phyloP scores from a whole-genome alignment of 2,797 vertebrate species.

The Hoplostethus mediterraneus region DNA sequence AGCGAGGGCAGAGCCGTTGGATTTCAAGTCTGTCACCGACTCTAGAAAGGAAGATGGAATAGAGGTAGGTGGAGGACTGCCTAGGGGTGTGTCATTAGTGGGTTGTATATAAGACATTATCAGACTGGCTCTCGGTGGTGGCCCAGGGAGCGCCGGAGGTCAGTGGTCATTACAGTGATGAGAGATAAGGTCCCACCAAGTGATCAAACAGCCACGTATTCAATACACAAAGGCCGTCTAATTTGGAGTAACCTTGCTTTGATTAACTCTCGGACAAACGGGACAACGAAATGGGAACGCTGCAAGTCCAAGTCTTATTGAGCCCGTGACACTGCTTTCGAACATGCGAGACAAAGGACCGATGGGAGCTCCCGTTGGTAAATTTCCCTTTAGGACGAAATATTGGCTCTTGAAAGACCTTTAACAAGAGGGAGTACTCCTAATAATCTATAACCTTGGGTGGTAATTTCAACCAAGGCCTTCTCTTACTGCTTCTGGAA shows the following conservation, averaged over 20 bases:
- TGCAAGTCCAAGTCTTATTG: neutral
- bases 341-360: neutral
- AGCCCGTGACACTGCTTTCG: neutral
- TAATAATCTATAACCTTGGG: neutral
- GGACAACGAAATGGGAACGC: neutral
- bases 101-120: conserved; percentile 1
- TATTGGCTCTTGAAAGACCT: neutral
- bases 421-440: neutral
- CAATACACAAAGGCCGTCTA: conserved; percentile 3
- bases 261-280: conserved; percentile 8
- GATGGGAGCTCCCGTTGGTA: neutral
- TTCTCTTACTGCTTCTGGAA: neutral
- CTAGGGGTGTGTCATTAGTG: conserved; percentile 38
- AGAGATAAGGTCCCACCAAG: conserved; percentile 1
- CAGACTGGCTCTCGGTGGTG: neutral
- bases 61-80: neutral
- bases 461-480: neutral
- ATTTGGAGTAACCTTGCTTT: neutral
- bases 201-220: neutral
- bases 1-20: conserved; percentile 11
- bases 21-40: neutral
- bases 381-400: neutral
- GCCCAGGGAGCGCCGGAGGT: neutral
- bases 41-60: neutral
- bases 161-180: conserved; percentile 26